Evolutionary conservation across 2,113 vertebrate genomes (phyloP), one percentile per base, ranked within the genome.

Genomic region (Phoenicopterus ruber): DNA sequence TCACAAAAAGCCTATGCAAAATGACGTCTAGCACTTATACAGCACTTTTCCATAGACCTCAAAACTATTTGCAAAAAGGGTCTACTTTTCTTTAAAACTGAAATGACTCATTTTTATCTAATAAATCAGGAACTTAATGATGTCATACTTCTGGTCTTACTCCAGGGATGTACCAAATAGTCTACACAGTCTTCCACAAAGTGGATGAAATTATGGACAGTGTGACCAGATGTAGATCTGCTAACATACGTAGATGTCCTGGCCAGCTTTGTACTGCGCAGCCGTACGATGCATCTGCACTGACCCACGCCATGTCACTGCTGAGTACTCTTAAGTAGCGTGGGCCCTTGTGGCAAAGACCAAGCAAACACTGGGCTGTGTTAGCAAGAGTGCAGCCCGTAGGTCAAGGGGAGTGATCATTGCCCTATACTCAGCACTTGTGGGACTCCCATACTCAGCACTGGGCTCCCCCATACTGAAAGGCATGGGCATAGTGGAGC

Each of bases 221-320:
- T 12, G 13, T 71, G 73, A 76, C 28, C 28, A 38, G 19, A 4
- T 21, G 28, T 22, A 52, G 44, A 44, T 31, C 5, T 82, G 57
- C 38, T 65, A 66, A 54, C 8, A 44, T 5, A 42, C 11, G 42
- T 42, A 42, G 12, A 21, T 66, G 40, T 88, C 21, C 36, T 76
- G 69, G 14, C 13, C 28, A 32, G 10, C 31, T 73, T 40, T 3
- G 8, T 26, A 9, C 16, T 10, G 18, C 1, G 2, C 34, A 62
- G 38, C 17, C 18, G 4, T 28, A 21, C 0, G 0, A 26, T 21
- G 26, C 31, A 20, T 47, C 49, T 80, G 31, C 38, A 17, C 10
- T 22, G 42, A 34, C 57, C 34, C n/a, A 7, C 0, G 0, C 17
- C 29, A 6, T 2, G 16, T 57, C 55, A 8, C 31, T 29, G 32